Percentiles rank a stretch among this genome's conserved stretches.
Conservation (phyloP, 2,113 vertebrate genomes). For the Microtus montanus region DNA sequence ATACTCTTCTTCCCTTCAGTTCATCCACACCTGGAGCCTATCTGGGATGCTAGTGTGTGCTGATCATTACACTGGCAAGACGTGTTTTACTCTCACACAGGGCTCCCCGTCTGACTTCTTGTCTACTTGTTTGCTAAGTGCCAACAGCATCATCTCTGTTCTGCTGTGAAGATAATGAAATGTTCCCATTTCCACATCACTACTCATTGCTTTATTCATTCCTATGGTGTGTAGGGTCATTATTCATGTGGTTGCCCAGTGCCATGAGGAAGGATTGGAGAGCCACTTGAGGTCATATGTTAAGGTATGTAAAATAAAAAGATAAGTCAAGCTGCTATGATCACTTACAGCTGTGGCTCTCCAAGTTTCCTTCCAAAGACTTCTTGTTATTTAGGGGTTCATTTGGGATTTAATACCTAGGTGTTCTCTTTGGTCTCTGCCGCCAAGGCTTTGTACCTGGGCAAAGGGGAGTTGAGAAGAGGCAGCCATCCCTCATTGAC, state of each 20-base stretch:
- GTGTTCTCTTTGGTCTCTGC: background rate
- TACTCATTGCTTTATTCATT: constrained; percentile 69
- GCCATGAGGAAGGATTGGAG: constrained; percentile 98
- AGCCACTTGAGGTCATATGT: constrained; percentile 97
- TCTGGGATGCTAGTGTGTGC: background rate
- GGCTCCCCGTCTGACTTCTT: constrained; percentile 9
- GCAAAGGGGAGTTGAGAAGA: background rate
- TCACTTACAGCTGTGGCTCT: constrained; percentile 64
- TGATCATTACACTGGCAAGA: background rate
- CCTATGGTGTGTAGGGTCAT: constrained; percentile 91
- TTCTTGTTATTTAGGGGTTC: background rate
- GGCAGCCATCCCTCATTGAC: background rate
- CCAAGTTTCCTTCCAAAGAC: constrained; percentile 54
- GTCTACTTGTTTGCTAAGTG: constrained; percentile 48
- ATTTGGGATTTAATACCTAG: background rate
- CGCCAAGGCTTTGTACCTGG: background rate
- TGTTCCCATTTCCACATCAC: constrained; percentile 66
- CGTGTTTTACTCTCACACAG: background rate
- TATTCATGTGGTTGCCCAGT: constrained; percentile 97
- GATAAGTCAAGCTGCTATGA: constrained; percentile 3
- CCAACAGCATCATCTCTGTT: constrained; percentile 37
- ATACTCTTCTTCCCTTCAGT: background rate
- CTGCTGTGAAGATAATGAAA: constrained; percentile 58
- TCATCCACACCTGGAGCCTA: constrained; percentile 18
- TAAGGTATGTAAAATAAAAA: constrained; percentile 88